Base-by-base conservation (phyloP, 2,113 vertebrate species). In the Spilogale gracilis region DNA sequence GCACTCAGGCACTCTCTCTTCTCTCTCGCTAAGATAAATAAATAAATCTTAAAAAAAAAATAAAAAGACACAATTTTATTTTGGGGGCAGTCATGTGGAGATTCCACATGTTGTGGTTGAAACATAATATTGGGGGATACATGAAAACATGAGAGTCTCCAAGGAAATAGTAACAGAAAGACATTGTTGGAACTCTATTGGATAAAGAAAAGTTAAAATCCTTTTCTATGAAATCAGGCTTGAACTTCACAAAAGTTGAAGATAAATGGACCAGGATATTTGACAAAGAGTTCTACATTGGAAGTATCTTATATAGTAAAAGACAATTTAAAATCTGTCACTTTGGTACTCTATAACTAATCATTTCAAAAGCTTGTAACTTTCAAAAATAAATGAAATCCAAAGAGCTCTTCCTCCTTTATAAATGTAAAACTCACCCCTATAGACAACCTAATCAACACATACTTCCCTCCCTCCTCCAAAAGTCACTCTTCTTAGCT, bases 351-450 rank as follows among this genome's bases (percentile, higher is more conserved):
- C 30, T 30, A 16, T 6, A 82, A 60, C 58, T 79, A 94, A 81
- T 67, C 79, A 52, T 63, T 82, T 87, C 67, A 85, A 69, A 90
- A 65, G 27, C 25, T 63, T 69, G 91, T 88, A 79, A 38, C 13
- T 16, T 73, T 73, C 45, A 76, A 69, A 86, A 94, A 71, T 9
- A 86, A 96, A 88, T 84, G 27, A 88, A 88, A 76, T 95, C 45
- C 81, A 95, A 88, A 60, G 48, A 92, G 18, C 38, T 25, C 14
- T 87, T 89, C 52, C 76, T 80, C 32, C 65, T 85, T 96, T 67
- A 92, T 50, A 85, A 91, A 96, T 2, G 16, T 60, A 89, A 88
- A 90, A 86, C 52, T 23, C 25, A 87, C 4, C 61, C 54, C 3
- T 85, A 18, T 43, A 80, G 38, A 82, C 27, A 71, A 92, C 0